Evolutionary conservation across 2,113 vertebrate species (phyloP).

Genomic region (Lanius ludovicianus): DNA sequence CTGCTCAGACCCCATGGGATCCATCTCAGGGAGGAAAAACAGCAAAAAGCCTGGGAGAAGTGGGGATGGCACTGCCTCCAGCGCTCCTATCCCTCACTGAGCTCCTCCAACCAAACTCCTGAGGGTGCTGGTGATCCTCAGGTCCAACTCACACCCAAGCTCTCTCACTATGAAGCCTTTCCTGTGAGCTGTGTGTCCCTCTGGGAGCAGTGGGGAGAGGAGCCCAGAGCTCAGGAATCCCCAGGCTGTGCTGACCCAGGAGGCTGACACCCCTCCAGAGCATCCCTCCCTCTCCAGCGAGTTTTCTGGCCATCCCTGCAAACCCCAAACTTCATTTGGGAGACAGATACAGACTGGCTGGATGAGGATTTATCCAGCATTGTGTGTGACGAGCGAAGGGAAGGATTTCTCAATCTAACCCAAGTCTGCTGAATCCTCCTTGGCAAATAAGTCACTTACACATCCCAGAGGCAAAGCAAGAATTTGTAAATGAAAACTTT

Average conservation of each 20-base stretch:
- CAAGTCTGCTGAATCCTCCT: conserved; percentile 10
- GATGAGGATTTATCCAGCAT: not conserved
- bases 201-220: rapidly evolving
- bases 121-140: not conserved
- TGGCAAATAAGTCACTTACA: conserved; percentile 49
- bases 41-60: not conserved
- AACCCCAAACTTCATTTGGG: not conserved
- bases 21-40: not conserved
- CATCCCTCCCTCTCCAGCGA: not conserved
- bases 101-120: not conserved
- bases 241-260: not conserved
- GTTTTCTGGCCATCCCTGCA: not conserved
- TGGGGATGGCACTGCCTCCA: not conserved
- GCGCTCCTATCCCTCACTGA: not conserved
- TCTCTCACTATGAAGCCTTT: not conserved
- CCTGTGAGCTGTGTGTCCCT: not conserved
- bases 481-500: conserved; percentile 67
- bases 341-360: not conserved
- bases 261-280: not conserved
- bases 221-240: not conserved
- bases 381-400: not conserved
- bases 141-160: not conserved
- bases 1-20: not conserved
- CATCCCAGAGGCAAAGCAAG: conserved; percentile 43
- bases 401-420: conserved; percentile 33